phyloP scores from a whole-genome alignment of 2,797 vertebrate genomes.

The Steatocranus sp. region DNA sequence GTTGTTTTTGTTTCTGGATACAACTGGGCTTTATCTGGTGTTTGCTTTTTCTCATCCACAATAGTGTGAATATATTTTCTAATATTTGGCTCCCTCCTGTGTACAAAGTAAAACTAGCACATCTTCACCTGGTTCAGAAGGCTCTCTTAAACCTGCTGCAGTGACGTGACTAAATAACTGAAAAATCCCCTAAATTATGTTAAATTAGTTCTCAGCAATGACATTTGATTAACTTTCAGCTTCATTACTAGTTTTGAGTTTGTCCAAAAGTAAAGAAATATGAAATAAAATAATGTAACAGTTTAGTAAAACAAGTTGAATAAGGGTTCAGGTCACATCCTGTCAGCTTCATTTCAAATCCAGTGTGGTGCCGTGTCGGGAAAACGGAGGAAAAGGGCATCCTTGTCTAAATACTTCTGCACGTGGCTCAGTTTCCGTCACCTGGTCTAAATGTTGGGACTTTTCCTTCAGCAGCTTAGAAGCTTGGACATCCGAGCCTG shows the following conservation, averaged over 20 bases:
- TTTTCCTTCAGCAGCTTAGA: fast-evolving
- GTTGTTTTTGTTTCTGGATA: background rate
- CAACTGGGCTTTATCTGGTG: background rate
- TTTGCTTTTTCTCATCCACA: background rate
- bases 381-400: background rate
- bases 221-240: background rate
- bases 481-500: fast-evolving
- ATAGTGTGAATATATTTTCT: background rate
- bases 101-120: background rate
- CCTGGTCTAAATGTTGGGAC: background rate
- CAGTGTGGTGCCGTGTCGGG: background rate
- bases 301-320: background rate
- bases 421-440: background rate
- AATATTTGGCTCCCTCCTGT: slow-evolving; percentile 44
- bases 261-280: background rate
- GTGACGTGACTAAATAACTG: background rate
- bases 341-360: background rate
- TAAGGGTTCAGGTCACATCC: background rate
- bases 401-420: background rate
- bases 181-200: background rate
- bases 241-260: background rate
- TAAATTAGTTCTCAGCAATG: background rate
- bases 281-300: background rate
- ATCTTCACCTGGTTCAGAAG: background rate
- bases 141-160: background rate